A percentile compares a stretch with the other conserved stretches of the same genome.
phyloP scores from a whole-genome alignment of 2,113 vertebrate genomes.

The Malaclemys terrapin region DNA sequence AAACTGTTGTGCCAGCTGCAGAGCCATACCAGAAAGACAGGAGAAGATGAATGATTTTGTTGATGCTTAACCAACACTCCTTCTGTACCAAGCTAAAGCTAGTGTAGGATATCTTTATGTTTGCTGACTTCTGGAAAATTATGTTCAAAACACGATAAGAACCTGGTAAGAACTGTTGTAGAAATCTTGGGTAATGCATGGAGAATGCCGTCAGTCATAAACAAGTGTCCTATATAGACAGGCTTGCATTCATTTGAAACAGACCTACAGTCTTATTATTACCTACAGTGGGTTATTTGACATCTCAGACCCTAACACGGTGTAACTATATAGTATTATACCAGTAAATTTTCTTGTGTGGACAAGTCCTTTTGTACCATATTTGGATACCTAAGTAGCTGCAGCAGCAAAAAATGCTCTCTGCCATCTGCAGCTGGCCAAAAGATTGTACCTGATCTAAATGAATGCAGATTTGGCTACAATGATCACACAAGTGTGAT shows the following conservation, averaged over 20 bases:
- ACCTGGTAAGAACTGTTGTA: background rate
- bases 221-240: background rate
- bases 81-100: background rate
- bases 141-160: background rate
- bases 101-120: background rate
- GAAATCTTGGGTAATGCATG: background rate
- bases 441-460: background rate
- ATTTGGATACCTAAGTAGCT: background rate
- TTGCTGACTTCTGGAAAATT: background rate
- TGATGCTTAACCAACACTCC: background rate
- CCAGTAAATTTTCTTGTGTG: background rate
- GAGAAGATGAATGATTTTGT: background rate
- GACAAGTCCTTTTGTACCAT: background rate
- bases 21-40: background rate
- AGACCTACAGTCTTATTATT: background rate
- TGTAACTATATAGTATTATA: background rate
- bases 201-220: background rate
- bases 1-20: background rate
- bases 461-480: background rate
- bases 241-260: background rate
- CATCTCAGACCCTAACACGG: background rate
- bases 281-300: background rate
- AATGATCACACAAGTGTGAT: background rate
- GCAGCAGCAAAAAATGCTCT: background rate
- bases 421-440: background rate